Conservation (phyloP, 53 echinoderm and acorn worm species). For the Astropecten irregularis region DNA sequence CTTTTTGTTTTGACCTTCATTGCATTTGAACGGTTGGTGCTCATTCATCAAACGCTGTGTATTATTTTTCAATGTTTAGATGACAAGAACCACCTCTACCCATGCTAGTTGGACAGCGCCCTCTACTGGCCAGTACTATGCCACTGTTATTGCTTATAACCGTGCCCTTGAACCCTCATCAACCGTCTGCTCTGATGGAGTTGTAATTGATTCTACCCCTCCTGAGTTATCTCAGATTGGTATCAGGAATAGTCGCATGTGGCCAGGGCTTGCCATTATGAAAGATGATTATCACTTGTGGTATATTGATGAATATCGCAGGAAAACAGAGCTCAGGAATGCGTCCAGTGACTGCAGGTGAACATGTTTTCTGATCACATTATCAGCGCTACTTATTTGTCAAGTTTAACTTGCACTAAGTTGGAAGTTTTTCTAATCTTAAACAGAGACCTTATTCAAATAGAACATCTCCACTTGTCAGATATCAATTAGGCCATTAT, state of each 20-base stretch:
- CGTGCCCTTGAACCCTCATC: conserved; percentile 49
- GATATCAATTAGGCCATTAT: no score
- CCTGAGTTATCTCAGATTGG: conserved; percentile 22
- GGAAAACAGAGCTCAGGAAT: neutral
- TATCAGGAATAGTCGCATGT: conserved; percentile 20
- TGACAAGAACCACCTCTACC: conserved; percentile 35
- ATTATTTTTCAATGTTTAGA: neutral
- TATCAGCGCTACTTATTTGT: no score
- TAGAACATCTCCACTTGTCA: no score
- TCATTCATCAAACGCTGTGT: no score
- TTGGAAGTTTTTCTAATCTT: no score
- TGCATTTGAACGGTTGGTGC: no score
- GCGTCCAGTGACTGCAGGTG: conserved; percentile 35
- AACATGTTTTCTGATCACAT: no score
- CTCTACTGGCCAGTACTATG: conserved; percentile 26
- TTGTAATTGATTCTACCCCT: conserved; percentile 35
- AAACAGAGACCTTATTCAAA: no score
- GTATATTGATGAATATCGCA: conserved; percentile 27
- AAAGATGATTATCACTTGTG: conserved; percentile 9
- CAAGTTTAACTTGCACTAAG: no score
- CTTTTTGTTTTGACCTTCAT: no score
- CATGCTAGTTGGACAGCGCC: conserved; percentile 49
- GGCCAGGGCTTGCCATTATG: conserved; percentile 26
- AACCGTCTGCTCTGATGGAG: conserved; percentile 43
- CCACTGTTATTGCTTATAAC: conserved; percentile 50